Conservation (phyloP, 2,113 vertebrate species). For the Salvelinus namaycush region DNA sequence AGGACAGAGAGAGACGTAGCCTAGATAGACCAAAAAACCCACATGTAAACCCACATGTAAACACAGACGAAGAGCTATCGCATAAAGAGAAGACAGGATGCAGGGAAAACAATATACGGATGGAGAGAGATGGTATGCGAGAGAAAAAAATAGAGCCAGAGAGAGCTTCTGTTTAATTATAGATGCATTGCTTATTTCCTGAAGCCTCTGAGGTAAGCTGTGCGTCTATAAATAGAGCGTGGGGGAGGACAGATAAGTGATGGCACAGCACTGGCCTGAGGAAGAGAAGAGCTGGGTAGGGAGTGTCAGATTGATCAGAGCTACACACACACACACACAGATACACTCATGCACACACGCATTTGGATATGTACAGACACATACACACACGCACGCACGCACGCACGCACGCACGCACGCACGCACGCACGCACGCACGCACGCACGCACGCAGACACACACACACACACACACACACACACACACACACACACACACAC, state of each 20-base stretch:
- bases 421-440: too few species aligned
- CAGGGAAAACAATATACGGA: too few species aligned
- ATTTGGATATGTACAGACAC: neutral
- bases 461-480: neutral
- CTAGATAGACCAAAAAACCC: too few species aligned
- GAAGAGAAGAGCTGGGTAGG: constrained; percentile 1
- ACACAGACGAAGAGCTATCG: too few species aligned
- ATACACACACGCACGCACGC: neutral
- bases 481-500: neutral
- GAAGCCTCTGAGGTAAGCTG: constrained; percentile 47
- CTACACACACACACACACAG: constrained; percentile 1
- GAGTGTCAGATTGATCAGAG: neutral
- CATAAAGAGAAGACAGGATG: too few species aligned
- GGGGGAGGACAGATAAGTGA: constrained; percentile 42
- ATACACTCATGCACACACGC: too few species aligned
- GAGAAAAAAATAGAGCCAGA: neutral
- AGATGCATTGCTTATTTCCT: constrained; percentile 39
- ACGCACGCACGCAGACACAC: too few species aligned
- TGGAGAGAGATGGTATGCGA: neutral
- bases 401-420: constrained; percentile 1
- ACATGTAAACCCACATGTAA: neutral
- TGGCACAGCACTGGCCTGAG: constrained; percentile 25
- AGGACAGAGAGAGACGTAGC: too few species aligned
- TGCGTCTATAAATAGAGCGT: constrained; percentile 43
- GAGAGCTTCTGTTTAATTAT: constrained; percentile 36